Conservation (phyloP, 1,140 invertebrate species). For the Ceratina calcarata region DNA sequence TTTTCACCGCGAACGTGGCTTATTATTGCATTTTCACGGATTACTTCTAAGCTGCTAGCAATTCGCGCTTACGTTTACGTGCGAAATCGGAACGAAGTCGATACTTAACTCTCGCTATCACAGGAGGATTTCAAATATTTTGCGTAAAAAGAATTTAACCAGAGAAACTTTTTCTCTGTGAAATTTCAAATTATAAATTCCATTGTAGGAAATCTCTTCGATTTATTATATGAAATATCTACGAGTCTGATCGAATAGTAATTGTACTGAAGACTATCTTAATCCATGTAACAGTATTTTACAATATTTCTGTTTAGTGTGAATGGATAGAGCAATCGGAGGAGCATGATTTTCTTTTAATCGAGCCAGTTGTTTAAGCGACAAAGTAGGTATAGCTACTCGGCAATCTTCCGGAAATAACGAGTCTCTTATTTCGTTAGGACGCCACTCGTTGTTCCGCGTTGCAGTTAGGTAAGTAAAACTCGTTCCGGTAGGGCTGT, state of each 20-base stretch:
- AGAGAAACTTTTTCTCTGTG: no score
- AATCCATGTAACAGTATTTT: neutral
- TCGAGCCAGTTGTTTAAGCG: neutral
- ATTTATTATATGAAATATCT: no score
- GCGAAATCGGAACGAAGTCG: conserved; percentile 40
- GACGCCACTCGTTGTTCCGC: conserved; percentile 29
- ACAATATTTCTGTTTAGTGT: neutral
- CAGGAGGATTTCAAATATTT: conserved; percentile 8
- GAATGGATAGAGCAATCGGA: neutral
- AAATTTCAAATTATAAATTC: no score
- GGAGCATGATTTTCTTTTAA: neutral
- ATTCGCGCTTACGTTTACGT: conserved; percentile 63
- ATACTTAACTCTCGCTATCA: conserved; percentile 39
- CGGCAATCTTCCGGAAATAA: conserved; percentile 23
- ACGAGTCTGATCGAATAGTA: no score
- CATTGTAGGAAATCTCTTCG: no score
- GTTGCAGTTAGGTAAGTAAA: conserved; percentile 43
- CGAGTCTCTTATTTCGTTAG: conserved; percentile 45
- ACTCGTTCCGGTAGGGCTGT: conserved; percentile 48
- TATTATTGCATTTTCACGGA: conserved; percentile 70
- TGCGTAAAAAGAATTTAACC: no score
- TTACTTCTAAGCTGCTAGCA: conserved; percentile 58
- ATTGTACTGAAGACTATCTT: no score
- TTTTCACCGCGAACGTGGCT: conserved; percentile 69
- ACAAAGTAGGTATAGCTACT: neutral